Evolutionary conservation across 2,888 invertebrate genomes (phyloP).

Genomic region (Acanthopleura granulata): DNA sequence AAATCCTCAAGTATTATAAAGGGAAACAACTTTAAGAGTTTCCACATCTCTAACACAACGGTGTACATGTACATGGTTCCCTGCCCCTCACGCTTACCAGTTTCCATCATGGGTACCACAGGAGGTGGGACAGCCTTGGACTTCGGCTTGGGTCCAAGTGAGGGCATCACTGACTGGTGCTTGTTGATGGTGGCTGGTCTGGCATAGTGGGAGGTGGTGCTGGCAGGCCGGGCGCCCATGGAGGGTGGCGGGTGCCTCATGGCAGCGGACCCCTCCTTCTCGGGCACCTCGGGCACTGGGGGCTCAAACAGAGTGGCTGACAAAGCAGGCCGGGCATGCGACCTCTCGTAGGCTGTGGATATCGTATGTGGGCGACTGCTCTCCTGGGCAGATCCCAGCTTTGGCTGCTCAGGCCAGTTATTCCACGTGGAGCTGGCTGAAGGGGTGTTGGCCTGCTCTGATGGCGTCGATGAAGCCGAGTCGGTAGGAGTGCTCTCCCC

Average conservation of each 20-base stretch:
- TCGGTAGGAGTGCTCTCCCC: constrained; percentile 46
- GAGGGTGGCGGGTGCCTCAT: constrained; percentile 7
- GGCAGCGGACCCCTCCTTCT: constrained; percentile 20
- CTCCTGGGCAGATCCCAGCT: constrained; percentile 48
- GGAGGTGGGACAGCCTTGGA: constrained; percentile 59
- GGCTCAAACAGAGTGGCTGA: constrained; percentile 91
- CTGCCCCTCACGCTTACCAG: constrained; percentile 21
- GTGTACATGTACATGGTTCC: no score
- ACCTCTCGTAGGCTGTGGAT: constrained; percentile 88
- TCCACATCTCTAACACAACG: no score
- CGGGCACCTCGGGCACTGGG: constrained; percentile 72
- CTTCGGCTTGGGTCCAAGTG: constrained; percentile 61
- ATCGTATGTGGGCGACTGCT: constrained; percentile 89
- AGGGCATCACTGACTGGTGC: constrained; percentile 61
- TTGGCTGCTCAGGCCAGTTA: constrained; percentile 63
- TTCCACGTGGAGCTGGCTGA: constrained; percentile 67
- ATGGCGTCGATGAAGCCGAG: constrained; percentile 70
- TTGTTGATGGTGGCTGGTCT: constrained; percentile 61
- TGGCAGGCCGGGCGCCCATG: neutral
- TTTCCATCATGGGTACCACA: constrained; percentile 46
- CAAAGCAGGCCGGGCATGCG: constrained; percentile 83
- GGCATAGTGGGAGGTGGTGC: constrained; percentile 37
- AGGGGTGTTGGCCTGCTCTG: constrained; percentile 70
- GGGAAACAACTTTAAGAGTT: no score
- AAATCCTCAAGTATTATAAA: no score